Base-by-base conservation (phyloP, 2,888 invertebrate species). In the Apomyelois bistriatella region DNA sequence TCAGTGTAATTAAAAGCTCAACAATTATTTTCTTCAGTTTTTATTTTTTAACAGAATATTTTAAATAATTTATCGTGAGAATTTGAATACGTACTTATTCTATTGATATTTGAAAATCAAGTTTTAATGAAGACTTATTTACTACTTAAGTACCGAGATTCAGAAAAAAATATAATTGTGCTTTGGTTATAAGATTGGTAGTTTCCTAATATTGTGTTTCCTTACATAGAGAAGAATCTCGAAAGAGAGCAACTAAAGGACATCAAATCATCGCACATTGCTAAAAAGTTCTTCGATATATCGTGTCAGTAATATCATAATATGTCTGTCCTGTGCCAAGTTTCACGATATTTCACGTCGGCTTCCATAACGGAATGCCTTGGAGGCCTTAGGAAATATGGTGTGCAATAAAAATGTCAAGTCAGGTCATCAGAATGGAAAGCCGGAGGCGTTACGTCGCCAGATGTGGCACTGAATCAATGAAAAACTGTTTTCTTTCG, bases 351-450 rank as follows among this genome's bases (percentile, higher is more conserved):
- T 86, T 87, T 89, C 75, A 85, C 77, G 76, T 75, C 68, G 72
- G 65, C 74, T 74, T 73, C 76, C 74, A 78, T 73, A 79, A 82
- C 70, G 76, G 77, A 81, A 84, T 81, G 83, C 85, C 87, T 88
- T 65, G 64, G 86, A 87, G 88, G 87, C 82, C 80, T 69, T 70
- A 74, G 77, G 72, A 86, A 87, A 87, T 89, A 89, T 90, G 82
- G 85, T 73, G 68, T 70, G 86, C 85, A 87, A 89, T 89, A 90
- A 90, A 89, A 88, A 88, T 89, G 88, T 88, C 90, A 89, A 87
- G 88, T 89, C 87, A 88, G 88, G 90, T 89, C 90, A 89, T 90
- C 89, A 89, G 85, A 84, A 85, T 81, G 82, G 82, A 85, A 86
- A 84, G 85, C 88, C 80, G 77, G 82, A 77, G 82, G 88, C 89